A percentile compares a stretch with the other conserved stretches of the same genome.
phyloP scores from a whole-genome alignment of 2,888 invertebrate species.

The Xanthia togata region DNA sequence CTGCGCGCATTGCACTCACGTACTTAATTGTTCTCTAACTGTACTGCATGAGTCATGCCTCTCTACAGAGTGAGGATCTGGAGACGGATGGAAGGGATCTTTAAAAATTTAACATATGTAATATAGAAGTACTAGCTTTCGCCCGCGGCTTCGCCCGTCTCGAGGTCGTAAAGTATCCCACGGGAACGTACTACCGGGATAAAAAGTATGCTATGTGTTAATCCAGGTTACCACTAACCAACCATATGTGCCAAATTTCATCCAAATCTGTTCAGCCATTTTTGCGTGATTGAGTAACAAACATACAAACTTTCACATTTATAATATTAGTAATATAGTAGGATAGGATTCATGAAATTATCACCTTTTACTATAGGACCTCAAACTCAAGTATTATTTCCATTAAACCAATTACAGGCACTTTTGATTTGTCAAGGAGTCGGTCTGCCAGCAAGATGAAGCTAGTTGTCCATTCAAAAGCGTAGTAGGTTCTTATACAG shows the following conservation, averaged over 20 bases:
- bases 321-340: too few relatives aligned
- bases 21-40: conserved; percentile 79
- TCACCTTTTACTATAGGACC: neutral
- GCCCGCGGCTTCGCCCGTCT: too few relatives aligned
- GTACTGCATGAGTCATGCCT: conserved; percentile 47
- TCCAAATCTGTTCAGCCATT: too few relatives aligned
- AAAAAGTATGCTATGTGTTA: too few relatives aligned
- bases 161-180: too few relatives aligned
- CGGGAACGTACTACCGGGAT: too few relatives aligned
- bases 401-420: neutral
- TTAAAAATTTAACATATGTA: neutral
- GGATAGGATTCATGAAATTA: neutral
- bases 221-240: too few relatives aligned
- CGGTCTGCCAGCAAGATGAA: neutral
- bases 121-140: too few relatives aligned
- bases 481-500: neutral
- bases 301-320: too few relatives aligned
- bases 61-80: conserved; percentile 1
- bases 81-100: conserved; percentile 13
- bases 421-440: neutral
- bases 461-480: neutral
- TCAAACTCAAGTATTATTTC: neutral
- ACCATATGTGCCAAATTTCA: too few relatives aligned
- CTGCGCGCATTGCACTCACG: conserved; percentile 76
- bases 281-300: too few relatives aligned